Evolutionary conservation across 35 echinoderm and acorn worm genomes (phyloP).

Genomic region (Apostichopus parvimensis): DNA sequence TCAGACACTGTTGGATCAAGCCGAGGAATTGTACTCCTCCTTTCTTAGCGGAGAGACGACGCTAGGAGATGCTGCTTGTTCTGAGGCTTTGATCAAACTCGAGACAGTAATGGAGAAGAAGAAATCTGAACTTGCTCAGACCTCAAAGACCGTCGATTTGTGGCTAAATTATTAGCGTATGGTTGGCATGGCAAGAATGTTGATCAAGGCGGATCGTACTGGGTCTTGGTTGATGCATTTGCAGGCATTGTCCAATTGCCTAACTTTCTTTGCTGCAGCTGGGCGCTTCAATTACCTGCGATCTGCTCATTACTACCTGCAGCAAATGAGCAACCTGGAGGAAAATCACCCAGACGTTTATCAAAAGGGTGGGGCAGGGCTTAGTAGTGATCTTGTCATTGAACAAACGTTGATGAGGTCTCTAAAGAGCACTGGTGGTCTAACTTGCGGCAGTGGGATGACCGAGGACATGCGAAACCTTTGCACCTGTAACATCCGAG

Average conservation of each 20-base stretch:
- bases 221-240: slow-evolving; percentile 62
- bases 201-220: slow-evolving; percentile 75
- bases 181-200: slow-evolving; percentile 10
- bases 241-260: slow-evolving; percentile 32
- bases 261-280: slow-evolving; percentile 64
- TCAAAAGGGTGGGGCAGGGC: slow-evolving; percentile 44
- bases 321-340: too few relatives aligned
- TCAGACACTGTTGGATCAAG: too few relatives aligned
- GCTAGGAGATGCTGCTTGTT: too few relatives aligned
- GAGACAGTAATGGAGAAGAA: slow-evolving; percentile 22
- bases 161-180: slow-evolving; percentile 63
- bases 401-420: slow-evolving; percentile 68
- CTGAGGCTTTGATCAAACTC: too few relatives aligned
- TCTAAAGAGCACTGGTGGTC: slow-evolving; percentile 51
- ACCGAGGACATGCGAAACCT: slow-evolving; percentile 30
- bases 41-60: too few relatives aligned
- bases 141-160: slow-evolving; percentile 52
- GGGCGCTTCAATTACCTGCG: slow-evolving; percentile 52
- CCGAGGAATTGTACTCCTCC: too few relatives aligned
- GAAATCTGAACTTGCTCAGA: slow-evolving; percentile 23
- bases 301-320: too few relatives aligned
- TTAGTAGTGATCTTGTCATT: slow-evolving; percentile 68
- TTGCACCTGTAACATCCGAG: slow-evolving; percentile 44
- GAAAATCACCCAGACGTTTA: too few relatives aligned
- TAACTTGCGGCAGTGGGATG: slow-evolving; percentile 65